Evolutionary conservation across 2,113 vertebrate species (phyloP).

Genomic region (Ophthalmolycus amberensis): DNA sequence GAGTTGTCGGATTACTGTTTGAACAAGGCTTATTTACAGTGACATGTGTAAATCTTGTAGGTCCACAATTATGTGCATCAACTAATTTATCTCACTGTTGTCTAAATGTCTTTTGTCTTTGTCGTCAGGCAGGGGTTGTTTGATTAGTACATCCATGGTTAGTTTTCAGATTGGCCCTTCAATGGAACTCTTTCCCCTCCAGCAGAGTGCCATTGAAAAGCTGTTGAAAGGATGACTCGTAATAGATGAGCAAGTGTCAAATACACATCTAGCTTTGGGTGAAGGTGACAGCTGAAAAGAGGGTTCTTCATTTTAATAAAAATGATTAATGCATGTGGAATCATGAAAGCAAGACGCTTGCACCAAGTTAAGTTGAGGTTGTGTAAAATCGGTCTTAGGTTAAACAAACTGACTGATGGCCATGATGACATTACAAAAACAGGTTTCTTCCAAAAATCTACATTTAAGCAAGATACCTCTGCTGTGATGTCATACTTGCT

Average conservation of each 20-base stretch:
- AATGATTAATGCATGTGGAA: constrained; percentile 16
- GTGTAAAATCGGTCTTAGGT: not conserved
- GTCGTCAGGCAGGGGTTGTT: not conserved
- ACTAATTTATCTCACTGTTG: not conserved
- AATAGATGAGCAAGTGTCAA: constrained; percentile 34
- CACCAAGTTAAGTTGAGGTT: not conserved
- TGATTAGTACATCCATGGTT: not conserved
- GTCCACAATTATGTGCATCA: constrained; percentile 27
- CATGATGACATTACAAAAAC: not conserved
- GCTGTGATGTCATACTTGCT: not conserved
- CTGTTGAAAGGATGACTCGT: constrained; percentile 50
- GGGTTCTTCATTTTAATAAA: not conserved
- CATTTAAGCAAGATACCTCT: not conserved
- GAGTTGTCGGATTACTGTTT: constrained; percentile 58
- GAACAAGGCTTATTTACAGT: constrained; percentile 33
- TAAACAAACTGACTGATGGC: not conserved
- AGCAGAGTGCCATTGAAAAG: constrained; percentile 24
- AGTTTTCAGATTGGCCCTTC: constrained; percentile 17
- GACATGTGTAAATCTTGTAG: constrained; percentile 7
- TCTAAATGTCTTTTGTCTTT: not conserved
- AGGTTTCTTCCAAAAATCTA: not conserved
- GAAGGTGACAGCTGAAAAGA: constrained; percentile 39
- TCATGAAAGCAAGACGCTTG: constrained; percentile 4
- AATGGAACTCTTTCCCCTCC: constrained; percentile 10
- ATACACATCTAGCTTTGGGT: constrained; percentile 12